Evolutionary conservation across 1,140 invertebrate genomes (phyloP), one percentile per base, ranked within the genome.

Genomic region (Macrostomum lignano): DNA sequence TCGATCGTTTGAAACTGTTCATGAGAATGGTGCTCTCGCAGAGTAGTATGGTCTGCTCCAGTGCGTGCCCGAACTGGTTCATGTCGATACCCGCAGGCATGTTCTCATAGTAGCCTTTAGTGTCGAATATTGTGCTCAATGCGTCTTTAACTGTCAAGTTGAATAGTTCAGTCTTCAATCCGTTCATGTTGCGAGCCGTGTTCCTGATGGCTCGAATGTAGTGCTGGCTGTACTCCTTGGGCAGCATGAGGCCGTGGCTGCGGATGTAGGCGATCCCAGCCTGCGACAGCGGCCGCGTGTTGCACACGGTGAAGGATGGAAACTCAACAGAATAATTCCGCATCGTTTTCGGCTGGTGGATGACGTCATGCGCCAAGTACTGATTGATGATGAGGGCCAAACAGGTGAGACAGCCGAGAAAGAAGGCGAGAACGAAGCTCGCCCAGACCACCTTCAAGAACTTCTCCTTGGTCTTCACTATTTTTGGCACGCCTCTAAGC

Each of bases 371-470:
- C 9, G 26, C 26, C 3, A 3, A 17, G 19, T 28, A 28, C 19
- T 28, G 26, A 15, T 28, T 28, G 19, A 28, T 28, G 9, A 28
- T 14, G 7, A 28, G 19, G 19, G 19, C 19, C 9, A 9, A 5
- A 9, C 26, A 28, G 15, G 26, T 28, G 14, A 28, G 15, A 9
- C 26, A 28, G 15, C 14, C 26, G 9, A 28, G 15, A 17, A 28
- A 28, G 9, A 28, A 28, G 15, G 19, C 26, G 19, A 28, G 26
- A 9, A 28, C 26, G 9, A 28, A 28, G 19, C 15, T 28, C 26
- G 19, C 3, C 26, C 26, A 28, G 7, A 28, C 15, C 3, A 28
- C 19, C 9, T 17, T 14, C 15, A 28, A 9, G 15, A 15, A 17
- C 9, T 28, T 28, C 26, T 28, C 19, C 19, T 28, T 14, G 19